phyloP scores from a whole-genome alignment of 2,797 vertebrate species.

The Myotis planiceps region DNA sequence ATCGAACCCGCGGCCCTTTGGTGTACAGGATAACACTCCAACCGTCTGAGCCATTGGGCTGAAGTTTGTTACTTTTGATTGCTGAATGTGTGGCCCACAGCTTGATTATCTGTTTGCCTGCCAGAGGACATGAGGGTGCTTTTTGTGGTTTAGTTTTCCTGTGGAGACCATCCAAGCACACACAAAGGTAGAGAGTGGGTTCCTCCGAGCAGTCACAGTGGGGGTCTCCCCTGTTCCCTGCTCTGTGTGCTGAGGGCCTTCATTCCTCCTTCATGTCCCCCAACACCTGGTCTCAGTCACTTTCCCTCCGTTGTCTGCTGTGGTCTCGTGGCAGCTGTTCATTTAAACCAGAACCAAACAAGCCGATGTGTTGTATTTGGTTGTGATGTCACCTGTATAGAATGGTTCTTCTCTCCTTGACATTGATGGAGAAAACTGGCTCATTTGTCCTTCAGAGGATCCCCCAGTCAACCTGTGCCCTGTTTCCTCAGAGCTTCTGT shows the following conservation, averaged over 20 bases:
- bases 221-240: not conserved
- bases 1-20: not conserved
- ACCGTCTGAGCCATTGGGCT: not conserved
- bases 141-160: not conserved
- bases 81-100: not conserved
- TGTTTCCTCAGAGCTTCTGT: too few relatives aligned
- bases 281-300: accelerated
- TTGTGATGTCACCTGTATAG: not conserved
- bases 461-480: not conserved
- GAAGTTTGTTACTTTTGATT: not conserved
- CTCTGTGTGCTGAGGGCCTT: accelerated
- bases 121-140: not conserved
- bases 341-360: not conserved
- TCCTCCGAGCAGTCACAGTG: not conserved
- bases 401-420: not conserved
- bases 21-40: not conserved
- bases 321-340: not conserved
- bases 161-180: not conserved
- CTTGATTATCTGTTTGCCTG: not conserved
- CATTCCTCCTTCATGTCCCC: accelerated
- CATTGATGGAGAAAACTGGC: not conserved
- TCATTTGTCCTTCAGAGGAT: not conserved
- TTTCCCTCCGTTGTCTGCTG: too few relatives aligned
- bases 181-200: not conserved
- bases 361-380: not conserved